Conservation (phyloP, 2,888 invertebrate species). For the Hypomecis atomaria region DNA sequence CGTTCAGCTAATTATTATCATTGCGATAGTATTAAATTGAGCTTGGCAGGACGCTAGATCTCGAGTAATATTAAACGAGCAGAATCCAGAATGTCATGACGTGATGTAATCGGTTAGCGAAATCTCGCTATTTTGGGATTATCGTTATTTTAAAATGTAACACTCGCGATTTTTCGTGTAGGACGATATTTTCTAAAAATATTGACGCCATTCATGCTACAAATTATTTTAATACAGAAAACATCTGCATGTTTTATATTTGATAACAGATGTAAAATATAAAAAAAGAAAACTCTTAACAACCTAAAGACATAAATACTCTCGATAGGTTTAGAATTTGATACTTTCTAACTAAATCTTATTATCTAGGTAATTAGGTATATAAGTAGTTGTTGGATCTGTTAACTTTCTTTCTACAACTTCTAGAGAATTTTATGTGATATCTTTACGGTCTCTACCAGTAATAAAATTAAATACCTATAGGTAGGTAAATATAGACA, state of each 20-base stretch:
- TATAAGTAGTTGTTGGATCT: too few species aligned
- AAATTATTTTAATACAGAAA: conserved; percentile 13
- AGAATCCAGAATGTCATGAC: conserved; percentile 67
- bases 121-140: conserved; percentile 72
- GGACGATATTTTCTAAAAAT: conserved; percentile 42
- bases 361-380: too few species aligned
- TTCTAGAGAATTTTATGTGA: too few species aligned
- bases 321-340: too few species aligned
- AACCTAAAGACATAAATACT: neutral
- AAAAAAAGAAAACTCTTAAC: neutral
- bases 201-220: conserved; percentile 35
- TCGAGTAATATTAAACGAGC: conserved; percentile 67
- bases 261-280: neutral
- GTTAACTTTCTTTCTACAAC: too few species aligned
- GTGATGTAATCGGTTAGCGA: conserved; percentile 72
- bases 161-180: conserved; percentile 51
- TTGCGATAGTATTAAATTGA: conserved; percentile 69
- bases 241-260: conserved; percentile 1
- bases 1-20: conserved; percentile 62
- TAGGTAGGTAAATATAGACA: too few species aligned
- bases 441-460: too few species aligned
- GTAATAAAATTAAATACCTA: too few species aligned
- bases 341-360: too few species aligned
- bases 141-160: conserved; percentile 65
- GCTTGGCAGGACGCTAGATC: conserved; percentile 69